These are phyloP conservation scores for Phalera bucephala DNA, from an alignment of 2,888 invertebrate genomes.

Conservation along the genomic window DNA sequence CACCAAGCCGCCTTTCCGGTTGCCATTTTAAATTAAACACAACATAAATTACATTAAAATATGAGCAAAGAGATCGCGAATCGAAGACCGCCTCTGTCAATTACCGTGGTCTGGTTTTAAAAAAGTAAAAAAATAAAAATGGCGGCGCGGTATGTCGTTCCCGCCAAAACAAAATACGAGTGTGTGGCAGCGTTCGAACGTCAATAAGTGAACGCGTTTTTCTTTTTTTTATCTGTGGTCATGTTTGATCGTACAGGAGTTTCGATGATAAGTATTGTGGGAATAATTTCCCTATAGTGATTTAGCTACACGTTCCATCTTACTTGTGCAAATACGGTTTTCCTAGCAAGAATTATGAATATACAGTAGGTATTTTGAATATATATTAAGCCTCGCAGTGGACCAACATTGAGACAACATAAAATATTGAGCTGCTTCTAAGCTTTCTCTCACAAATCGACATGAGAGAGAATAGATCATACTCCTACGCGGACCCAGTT, in stretches of 20 bases:
- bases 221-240: slow-evolving; percentile 12
- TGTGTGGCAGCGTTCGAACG: slow-evolving; percentile 27
- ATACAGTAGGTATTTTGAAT: no score
- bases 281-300: no score
- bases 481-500: no score
- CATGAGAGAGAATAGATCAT: no score
- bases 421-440: no score
- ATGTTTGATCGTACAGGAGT: slow-evolving; percentile 20
- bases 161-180: slow-evolving; percentile 35
- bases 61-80: slow-evolving; percentile 40
- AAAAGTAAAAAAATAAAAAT: slow-evolving; percentile 32
- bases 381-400: no score
- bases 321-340: no score
- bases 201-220: slow-evolving; percentile 34
- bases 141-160: slow-evolving; percentile 20
- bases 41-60: slow-evolving; percentile 38
- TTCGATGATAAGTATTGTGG: no score
- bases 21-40: slow-evolving; percentile 50
- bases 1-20: slow-evolving; percentile 40
- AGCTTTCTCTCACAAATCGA: no score
- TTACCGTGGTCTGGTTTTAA: slow-evolving; percentile 38
- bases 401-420: no score
- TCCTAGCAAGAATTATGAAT: no score
- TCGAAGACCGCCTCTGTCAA: slow-evolving; percentile 54
- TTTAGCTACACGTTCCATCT: no score